Percentiles rank a stretch among this genome's conserved stretches.
phyloP scores from a whole-genome alignment of 2,797 vertebrate species.

The Lindbergichthys nudifrons region DNA sequence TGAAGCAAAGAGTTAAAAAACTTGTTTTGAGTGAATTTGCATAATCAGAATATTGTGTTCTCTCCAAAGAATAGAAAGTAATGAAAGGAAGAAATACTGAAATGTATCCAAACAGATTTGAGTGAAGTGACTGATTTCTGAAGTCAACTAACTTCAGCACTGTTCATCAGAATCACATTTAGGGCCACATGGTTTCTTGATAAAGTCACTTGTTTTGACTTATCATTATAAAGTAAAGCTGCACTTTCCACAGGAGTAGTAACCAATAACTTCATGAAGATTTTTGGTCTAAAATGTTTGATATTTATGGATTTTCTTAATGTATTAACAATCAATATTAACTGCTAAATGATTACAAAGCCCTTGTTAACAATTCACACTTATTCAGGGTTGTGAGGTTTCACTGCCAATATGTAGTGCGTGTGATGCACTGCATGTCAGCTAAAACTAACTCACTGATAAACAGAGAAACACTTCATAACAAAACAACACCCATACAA shows the following conservation, averaged over 20 bases:
- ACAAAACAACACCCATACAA: neutral
- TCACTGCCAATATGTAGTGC: neutral
- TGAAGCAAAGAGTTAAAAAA: constrained; percentile 12
- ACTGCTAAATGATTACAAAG: too few relatives aligned
- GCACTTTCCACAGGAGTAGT: too few relatives aligned
- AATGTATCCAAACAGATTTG: neutral
- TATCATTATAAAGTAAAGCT: too few relatives aligned
- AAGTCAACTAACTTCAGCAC: neutral
- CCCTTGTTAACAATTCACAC: neutral
- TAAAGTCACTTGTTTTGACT: too few relatives aligned
- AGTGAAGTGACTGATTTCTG: neutral
- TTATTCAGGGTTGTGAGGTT: neutral
- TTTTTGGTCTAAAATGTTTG: too few relatives aligned
- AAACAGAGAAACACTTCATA: neutral
- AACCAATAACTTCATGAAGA: too few relatives aligned
- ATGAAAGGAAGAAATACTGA: neutral
- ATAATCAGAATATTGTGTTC: constrained; percentile 1
- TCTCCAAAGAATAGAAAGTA: neutral
- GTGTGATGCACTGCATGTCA: neutral
- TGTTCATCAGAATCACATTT: neutral
- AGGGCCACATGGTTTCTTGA: too few relatives aligned
- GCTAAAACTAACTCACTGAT: neutral
- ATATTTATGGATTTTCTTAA: too few relatives aligned
- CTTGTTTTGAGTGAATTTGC: neutral
- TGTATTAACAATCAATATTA: too few relatives aligned